phyloP scores from a whole-genome alignment of 1,140 invertebrate genomes.

The Manduca sexta region DNA sequence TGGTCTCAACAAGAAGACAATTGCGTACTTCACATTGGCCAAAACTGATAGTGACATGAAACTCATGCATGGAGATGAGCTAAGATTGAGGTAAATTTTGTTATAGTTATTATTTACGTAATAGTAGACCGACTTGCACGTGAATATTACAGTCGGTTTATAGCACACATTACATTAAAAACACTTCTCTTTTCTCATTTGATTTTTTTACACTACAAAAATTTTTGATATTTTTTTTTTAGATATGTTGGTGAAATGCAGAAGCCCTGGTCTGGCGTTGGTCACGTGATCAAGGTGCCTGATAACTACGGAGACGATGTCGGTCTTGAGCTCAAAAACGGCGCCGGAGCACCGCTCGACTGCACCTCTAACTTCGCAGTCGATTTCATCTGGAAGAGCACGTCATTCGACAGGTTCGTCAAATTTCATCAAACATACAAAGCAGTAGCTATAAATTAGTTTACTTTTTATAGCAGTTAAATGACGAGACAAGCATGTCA shows the following conservation, averaged over 20 bases:
- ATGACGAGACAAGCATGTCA: too few species aligned
- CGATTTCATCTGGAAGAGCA: slow-evolving; percentile 99
- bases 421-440: neutral
- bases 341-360: slow-evolving; percentile 91
- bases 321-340: slow-evolving; percentile 95
- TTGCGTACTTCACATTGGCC: slow-evolving; percentile 97
- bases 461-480: too few species aligned
- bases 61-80: slow-evolving; percentile 99
- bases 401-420: slow-evolving; percentile 94
- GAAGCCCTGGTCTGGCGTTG: slow-evolving; percentile 95
- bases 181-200: too few species aligned
- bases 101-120: too few species aligned
- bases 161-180: too few species aligned
- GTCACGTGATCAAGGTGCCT: slow-evolving; percentile 98
- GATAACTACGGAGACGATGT: slow-evolving; percentile 99
- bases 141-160: too few species aligned
- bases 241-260: slow-evolving; percentile 95
- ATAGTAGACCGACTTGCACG: too few species aligned
- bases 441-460: too few species aligned
- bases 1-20: slow-evolving; percentile 98
- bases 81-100: slow-evolving; percentile 77
- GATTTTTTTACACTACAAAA: too few species aligned
- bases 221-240: neutral
- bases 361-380: slow-evolving; percentile 97
- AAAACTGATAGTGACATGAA: slow-evolving; percentile 99